Percentiles rank a stretch among this genome's conserved stretches.
These are phyloP conservation scores for Mastacembelus armatus DNA, from an alignment of 2,797 vertebrate species.

Conservation along the genomic window DNA sequence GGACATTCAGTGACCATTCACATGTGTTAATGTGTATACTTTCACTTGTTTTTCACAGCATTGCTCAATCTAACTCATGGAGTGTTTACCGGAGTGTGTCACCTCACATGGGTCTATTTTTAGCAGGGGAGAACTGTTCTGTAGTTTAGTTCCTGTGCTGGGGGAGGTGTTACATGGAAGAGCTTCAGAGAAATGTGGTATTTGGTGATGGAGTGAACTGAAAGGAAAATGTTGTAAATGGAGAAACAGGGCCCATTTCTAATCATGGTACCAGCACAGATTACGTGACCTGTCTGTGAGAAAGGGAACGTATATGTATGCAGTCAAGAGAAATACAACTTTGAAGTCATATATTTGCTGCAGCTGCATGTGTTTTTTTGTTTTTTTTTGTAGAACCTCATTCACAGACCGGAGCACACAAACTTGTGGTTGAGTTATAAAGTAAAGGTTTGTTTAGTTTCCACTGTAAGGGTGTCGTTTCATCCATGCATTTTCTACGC, in stretches of 20 bases:
- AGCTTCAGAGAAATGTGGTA: constrained; percentile 48
- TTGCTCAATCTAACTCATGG: constrained; percentile 58
- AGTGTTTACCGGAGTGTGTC: constrained; percentile 76
- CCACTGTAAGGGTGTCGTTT: constrained; percentile 38
- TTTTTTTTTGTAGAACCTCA: constrained; percentile 1
- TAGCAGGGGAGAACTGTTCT: constrained; percentile 62
- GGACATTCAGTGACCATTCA: constrained; percentile 23
- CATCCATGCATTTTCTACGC: constrained; percentile 30
- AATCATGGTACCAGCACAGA: constrained; percentile 30
- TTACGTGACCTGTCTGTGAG: constrained; percentile 13
- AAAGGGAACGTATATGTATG: constrained; percentile 1
- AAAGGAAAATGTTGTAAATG: constrained; percentile 47
- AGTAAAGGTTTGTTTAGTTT: constrained; percentile 28
- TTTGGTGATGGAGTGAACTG: constrained; percentile 37
- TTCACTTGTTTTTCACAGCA: constrained; percentile 46
- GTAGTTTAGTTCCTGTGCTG: constrained; percentile 48
- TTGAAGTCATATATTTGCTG: neutral
- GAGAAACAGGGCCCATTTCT: constrained; percentile 36
- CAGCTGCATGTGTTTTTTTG: constrained; percentile 7
- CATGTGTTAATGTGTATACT: constrained; percentile 22
- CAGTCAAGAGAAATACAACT: neutral
- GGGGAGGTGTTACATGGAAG: constrained; percentile 45
- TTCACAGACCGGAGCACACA: constrained; percentile 15
- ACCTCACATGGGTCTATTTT: constrained; percentile 80
- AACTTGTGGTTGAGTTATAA: constrained; percentile 35